A percentile compares a stretch with the other conserved stretches of the same genome.
Conservation (phyloP, 2,797 vertebrate species). For the Lerista edwardsae region DNA sequence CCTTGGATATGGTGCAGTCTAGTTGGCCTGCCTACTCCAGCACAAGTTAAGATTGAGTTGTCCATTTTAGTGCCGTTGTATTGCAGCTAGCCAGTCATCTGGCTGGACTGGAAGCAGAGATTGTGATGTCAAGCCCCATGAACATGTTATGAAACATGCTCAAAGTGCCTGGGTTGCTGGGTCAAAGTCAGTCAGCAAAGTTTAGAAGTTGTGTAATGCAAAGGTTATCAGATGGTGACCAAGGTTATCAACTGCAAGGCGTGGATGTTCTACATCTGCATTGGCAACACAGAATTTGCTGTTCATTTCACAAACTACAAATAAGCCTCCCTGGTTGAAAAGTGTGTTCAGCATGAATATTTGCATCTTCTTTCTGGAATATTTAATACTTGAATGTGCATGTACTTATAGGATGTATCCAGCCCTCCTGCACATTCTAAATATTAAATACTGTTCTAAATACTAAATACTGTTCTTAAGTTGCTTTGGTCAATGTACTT, state of each 20-base stretch:
- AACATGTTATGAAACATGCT: background rate
- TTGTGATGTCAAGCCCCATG: background rate
- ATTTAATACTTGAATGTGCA: accelerated
- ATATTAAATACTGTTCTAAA: too few relatives aligned
- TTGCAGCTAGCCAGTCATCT: background rate
- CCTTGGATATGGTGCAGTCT: too few relatives aligned
- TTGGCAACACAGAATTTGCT: background rate
- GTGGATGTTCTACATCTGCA: background rate
- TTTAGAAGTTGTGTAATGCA: background rate
- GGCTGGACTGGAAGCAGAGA: background rate
- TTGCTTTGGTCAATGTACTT: background rate
- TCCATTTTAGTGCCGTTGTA: background rate
- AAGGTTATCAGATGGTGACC: background rate
- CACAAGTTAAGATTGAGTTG: too few relatives aligned
- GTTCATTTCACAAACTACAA: background rate
- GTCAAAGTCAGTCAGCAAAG: background rate
- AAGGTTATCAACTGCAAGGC: background rate
- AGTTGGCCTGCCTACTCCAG: too few relatives aligned
- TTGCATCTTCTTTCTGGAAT: slow-evolving; percentile 1
- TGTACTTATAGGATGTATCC: background rate
- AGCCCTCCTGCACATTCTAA: background rate
- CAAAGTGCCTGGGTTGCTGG: background rate
- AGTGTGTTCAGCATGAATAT: background rate
- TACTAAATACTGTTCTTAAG: background rate
- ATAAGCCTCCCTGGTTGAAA: background rate